Conservation (phyloP, 2,797 vertebrate species). For the Microcaecilia unicolor region DNA sequence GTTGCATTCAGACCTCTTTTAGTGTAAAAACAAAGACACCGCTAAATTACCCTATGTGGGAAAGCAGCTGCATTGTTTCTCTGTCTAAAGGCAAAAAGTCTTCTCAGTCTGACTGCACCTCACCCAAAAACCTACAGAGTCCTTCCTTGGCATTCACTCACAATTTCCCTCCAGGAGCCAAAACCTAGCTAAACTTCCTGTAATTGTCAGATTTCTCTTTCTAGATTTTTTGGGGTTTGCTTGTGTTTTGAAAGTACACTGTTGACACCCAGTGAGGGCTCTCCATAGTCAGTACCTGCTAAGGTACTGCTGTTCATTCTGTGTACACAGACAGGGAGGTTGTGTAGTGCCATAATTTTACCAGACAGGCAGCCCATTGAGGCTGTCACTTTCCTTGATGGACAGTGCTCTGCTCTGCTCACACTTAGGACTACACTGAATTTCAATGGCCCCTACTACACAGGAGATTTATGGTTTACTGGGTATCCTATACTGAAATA, state of each 20-base stretch:
- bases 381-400: neutral
- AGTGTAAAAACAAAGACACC: neutral
- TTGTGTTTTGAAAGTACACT: neutral
- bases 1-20: neutral
- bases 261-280: neutral
- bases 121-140: too few relatives aligned
- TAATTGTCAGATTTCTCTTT: too few relatives aligned
- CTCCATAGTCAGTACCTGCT: neutral
- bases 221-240: neutral
- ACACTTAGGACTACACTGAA: too few relatives aligned
- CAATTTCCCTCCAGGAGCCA: neutral
- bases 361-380: neutral
- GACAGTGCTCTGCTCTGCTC: too few relatives aligned
- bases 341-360: neutral
- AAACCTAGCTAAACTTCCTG: neutral
- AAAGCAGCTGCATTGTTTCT: too few relatives aligned
- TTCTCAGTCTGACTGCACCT: too few relatives aligned
- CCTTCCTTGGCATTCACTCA: neutral
- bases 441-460: neutral
- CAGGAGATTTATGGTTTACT: neutral
- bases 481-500: neutral
- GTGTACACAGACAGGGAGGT: neutral
- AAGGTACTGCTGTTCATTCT: neutral
- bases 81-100: too few relatives aligned
- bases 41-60: neutral